Evolutionary conservation across 2,888 invertebrate genomes (phyloP).

Genomic region (Tanytarsus gracilentus): DNA sequence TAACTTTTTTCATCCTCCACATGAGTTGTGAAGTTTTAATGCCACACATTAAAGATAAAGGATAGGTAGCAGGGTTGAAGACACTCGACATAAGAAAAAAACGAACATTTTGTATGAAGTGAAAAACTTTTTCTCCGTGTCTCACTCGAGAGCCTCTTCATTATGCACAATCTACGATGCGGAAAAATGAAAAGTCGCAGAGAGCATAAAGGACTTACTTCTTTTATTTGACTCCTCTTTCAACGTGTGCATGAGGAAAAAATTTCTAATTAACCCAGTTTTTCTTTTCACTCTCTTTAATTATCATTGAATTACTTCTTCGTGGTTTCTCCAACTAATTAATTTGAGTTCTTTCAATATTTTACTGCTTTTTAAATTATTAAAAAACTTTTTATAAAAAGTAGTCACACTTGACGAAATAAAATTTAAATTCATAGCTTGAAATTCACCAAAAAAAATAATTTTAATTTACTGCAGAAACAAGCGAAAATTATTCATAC

Average conservation of each 20-base stretch:
- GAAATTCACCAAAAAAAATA: too few relatives aligned
- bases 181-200: slow-evolving; percentile 1
- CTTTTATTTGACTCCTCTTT: neutral
- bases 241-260: neutral
- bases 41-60: too few relatives aligned
- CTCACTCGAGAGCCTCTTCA: neutral
- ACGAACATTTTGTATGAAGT: neutral
- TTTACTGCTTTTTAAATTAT: too few relatives aligned
- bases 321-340: neutral
- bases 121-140: neutral
- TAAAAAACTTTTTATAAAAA: too few relatives aligned
- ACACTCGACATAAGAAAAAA: neutral
- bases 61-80: neutral
- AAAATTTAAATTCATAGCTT: too few relatives aligned
- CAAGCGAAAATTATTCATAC: too few relatives aligned
- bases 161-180: neutral
- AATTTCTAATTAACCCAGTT: slow-evolving; percentile 21
- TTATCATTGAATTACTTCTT: neutral
- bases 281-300: neutral
- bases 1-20: too few relatives aligned
- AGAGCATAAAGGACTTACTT: neutral
- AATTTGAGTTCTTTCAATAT: too few relatives aligned
- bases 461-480: too few relatives aligned
- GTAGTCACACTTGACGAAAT: too few relatives aligned
- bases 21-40: too few relatives aligned